Conservation (phyloP, 2,113 vertebrate species). For the Lepidothrix coronata region DNA sequence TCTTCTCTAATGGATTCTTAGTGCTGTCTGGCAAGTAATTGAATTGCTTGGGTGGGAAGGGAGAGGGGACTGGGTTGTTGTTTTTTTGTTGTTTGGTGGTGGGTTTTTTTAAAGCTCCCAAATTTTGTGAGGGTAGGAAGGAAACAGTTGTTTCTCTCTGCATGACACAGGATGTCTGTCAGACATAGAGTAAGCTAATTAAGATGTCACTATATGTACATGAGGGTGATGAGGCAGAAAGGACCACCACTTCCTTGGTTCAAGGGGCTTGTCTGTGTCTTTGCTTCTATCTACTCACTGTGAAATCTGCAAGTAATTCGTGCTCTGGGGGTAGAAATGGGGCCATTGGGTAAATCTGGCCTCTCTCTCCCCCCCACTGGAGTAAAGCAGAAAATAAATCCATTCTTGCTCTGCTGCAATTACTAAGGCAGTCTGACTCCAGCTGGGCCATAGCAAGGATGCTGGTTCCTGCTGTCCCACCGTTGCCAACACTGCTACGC, state of each 20-base stretch:
- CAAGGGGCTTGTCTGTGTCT: neutral
- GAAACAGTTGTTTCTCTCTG: neutral
- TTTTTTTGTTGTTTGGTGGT: neutral
- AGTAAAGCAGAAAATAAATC: conserved; percentile 19
- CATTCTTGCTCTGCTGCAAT: neutral
- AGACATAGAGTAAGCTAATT: conserved; percentile 23
- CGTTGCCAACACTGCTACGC: accelerated
- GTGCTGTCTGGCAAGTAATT: conserved; percentile 73
- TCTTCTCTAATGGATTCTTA: conserved; percentile 71
- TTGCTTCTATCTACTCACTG: neutral
- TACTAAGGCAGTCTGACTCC: neutral
- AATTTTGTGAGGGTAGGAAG: neutral
- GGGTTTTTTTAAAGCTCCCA: neutral
- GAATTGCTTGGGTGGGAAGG: conserved; percentile 46
- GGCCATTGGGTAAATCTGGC: neutral
- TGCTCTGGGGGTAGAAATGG: neutral
- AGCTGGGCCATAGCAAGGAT: neutral
- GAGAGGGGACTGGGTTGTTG: neutral
- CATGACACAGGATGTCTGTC: neutral
- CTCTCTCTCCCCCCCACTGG: neutral
- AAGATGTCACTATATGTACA: conserved; percentile 35
- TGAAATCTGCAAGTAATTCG: neutral
- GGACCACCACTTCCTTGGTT: neutral
- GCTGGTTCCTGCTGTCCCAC: neutral
- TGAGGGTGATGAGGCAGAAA: conserved; percentile 19